Evolutionary conservation across 2,113 vertebrate genomes (phyloP).

Genomic region (Cromileptes altivelis): DNA sequence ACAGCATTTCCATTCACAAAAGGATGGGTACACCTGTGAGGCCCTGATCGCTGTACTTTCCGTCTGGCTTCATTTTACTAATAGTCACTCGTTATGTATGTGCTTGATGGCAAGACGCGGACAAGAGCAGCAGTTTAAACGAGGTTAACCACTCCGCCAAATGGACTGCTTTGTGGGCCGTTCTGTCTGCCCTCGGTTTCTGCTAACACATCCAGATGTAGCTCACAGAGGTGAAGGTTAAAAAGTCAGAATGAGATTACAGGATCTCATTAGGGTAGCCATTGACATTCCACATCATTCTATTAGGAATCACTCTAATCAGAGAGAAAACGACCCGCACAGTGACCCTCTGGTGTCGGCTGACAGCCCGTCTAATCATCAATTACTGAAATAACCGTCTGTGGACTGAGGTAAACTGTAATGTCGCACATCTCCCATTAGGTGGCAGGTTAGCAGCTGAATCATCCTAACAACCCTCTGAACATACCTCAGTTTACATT

Average conservation of each 20-base stretch:
- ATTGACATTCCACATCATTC: conserved; percentile 58
- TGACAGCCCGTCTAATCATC: conserved; percentile 51
- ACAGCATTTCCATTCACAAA: neutral
- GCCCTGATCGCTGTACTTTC: neutral
- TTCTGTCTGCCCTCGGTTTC: neutral
- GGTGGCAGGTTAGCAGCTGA: conserved; percentile 4
- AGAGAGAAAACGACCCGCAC: conserved; percentile 24
- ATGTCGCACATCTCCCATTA: neutral
- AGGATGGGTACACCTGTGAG: neutral
- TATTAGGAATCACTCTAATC: conserved; percentile 63
- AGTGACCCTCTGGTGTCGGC: conserved; percentile 31
- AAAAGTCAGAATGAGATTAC: conserved; percentile 48
- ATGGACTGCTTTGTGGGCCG: conserved; percentile 30
- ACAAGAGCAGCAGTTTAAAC: conserved; percentile 8
- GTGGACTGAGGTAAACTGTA: conserved; percentile 16
- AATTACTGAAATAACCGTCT: conserved; percentile 45
- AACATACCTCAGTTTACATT: too few relatives aligned
- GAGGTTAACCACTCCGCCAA: conserved; percentile 47
- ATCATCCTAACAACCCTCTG: too few relatives aligned
- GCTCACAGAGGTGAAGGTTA: conserved; percentile 49
- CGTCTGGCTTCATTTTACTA: conserved; percentile 9
- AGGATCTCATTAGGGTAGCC: conserved; percentile 58
- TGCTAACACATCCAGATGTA: conserved; percentile 30
- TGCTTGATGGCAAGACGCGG: neutral
- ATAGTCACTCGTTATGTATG: conserved; percentile 3